Percentiles rank a stretch among this genome's conserved stretches.
Evolutionary conservation across 92 coral and sea anemone genomes (phyloP).

Genomic region (Phymanthus crucifer): DNA sequence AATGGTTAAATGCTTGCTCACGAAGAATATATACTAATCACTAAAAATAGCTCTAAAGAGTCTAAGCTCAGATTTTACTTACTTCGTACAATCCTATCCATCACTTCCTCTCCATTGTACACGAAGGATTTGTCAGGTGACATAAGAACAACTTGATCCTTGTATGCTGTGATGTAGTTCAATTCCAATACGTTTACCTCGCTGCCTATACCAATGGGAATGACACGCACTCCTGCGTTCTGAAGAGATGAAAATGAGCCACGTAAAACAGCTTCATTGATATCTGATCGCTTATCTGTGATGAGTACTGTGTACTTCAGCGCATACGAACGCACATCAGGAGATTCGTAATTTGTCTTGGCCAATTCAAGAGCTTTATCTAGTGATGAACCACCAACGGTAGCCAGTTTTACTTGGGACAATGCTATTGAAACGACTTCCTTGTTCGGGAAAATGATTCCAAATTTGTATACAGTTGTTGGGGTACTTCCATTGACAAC

Average conservation of each 20-base stretch:
- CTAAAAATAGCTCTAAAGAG: background rate
- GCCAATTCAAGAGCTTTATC: constrained; percentile 29
- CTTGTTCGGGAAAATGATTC: constrained; percentile 25
- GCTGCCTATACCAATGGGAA: constrained; percentile 24
- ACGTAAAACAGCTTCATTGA: constrained; percentile 16
- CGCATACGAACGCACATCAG: constrained; percentile 27
- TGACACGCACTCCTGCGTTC: constrained; percentile 32
- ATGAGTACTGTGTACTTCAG: constrained; percentile 16
- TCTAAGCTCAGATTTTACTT: background rate
- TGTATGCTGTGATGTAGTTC: constrained; percentile 31
- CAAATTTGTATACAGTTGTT: constrained; percentile 29
- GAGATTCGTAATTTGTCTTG: constrained; percentile 24
- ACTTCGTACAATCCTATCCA: constrained; percentile 28
- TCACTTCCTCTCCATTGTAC: constrained; percentile 26
- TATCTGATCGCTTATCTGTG: constrained; percentile 24
- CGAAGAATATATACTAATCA: too few species aligned
- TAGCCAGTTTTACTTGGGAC: constrained; percentile 1
- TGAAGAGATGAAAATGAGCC: constrained; percentile 23
- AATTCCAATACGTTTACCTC: constrained; percentile 23
- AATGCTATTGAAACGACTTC: constrained; percentile 17
- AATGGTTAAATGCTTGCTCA: background rate
- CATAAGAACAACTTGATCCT: constrained; percentile 24
- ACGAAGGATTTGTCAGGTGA: constrained; percentile 26
- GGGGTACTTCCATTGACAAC: constrained; percentile 30
- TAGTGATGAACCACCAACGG: constrained; percentile 26